Evolutionary conservation across 2,113 vertebrate species (phyloP).

Genomic region (Vulpes vulpes): DNA sequence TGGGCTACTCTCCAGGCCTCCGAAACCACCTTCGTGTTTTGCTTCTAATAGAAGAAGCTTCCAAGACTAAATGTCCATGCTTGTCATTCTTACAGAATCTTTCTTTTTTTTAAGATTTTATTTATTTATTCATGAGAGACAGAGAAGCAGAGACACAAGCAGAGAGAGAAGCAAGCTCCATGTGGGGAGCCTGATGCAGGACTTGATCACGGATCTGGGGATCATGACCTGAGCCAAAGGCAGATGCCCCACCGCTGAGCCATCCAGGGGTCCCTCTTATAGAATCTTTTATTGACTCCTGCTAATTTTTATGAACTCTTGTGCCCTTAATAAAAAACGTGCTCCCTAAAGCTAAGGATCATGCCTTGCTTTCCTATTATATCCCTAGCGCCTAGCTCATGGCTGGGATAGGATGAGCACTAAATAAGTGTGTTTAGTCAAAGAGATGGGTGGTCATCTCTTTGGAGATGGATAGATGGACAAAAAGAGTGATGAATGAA

Average conservation of each 20-base stretch:
- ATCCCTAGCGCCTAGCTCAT: not conserved
- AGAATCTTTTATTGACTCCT: not conserved
- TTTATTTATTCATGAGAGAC: too few relatives aligned
- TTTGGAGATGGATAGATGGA: not conserved
- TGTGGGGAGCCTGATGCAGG: too few relatives aligned
- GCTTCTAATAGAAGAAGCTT: conserved; percentile 20
- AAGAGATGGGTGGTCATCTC: not conserved
- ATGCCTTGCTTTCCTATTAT: not conserved
- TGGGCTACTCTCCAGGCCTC: not conserved
- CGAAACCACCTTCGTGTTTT: not conserved
- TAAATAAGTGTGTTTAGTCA: not conserved
- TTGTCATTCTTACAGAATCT: conserved; percentile 11
- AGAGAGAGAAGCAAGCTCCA: too few relatives aligned
- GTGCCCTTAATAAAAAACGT: conserved; percentile 12
- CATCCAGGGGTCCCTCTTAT: not conserved
- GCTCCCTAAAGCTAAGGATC: not conserved
- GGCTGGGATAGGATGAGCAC: not conserved
- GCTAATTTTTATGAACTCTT: conserved; percentile 21
- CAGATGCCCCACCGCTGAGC: too few relatives aligned
- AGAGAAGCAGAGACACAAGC: too few relatives aligned
- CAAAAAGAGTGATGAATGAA: not conserved
- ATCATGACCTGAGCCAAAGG: too few relatives aligned
- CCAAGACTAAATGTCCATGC: not conserved
- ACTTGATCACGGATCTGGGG: too few relatives aligned
- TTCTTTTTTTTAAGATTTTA: not conserved